Conservation (phyloP, 2,797 vertebrate genomes). For the Notamacropus eugenii region DNA sequence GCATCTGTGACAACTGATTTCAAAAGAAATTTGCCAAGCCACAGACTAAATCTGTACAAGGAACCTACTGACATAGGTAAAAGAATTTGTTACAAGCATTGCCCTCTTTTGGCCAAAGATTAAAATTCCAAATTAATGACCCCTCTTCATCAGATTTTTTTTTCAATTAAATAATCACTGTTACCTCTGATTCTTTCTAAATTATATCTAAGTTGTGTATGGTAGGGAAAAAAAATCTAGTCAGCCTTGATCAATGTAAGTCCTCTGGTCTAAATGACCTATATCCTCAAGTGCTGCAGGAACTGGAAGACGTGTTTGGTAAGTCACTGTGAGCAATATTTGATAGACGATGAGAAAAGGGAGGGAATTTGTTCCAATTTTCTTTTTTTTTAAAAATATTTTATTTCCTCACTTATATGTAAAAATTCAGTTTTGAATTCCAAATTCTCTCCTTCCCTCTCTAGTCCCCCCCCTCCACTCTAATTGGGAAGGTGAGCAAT, state of each 20-base stretch:
- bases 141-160: background rate
- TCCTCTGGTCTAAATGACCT: background rate
- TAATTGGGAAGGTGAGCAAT: background rate
- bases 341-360: background rate
- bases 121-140: background rate
- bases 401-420: background rate
- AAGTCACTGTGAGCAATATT: background rate
- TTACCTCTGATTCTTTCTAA: background rate
- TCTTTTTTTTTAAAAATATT: background rate
- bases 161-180: background rate
- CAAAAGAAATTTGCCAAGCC: background rate
- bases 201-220: background rate
- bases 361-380: background rate
- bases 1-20: background rate
- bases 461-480: fast-evolving
- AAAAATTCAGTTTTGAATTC: background rate
- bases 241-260: background rate
- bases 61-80: background rate
- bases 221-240: background rate
- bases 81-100: background rate
- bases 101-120: background rate
- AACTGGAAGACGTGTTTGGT: background rate
- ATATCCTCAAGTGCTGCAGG: background rate
- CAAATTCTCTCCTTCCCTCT: background rate
- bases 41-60: background rate